Evolutionary conservation across 2,113 vertebrate species (phyloP).

Genomic region (Nesogale talazaci): DNA sequence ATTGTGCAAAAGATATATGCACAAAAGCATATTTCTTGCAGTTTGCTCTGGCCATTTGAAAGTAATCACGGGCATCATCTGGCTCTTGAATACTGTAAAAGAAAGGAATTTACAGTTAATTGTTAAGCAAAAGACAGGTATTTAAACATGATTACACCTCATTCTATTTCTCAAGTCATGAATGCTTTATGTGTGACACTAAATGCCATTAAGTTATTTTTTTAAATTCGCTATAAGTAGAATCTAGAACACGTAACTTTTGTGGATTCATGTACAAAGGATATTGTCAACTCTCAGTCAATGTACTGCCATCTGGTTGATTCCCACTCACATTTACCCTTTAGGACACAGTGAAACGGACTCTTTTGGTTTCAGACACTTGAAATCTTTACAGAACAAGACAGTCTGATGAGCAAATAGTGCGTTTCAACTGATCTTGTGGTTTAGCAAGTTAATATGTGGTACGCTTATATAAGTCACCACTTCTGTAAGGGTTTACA

Average conservation of each 20-base stretch:
- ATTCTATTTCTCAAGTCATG: constrained; percentile 33
- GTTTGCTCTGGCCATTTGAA: constrained; percentile 93
- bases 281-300: no score
- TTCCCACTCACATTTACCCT: no score
- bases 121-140: constrained; percentile 26
- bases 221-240: not conserved
- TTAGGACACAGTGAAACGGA: no score
- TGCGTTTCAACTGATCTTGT: no score
- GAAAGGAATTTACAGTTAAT: constrained; percentile 28
- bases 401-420: no score
- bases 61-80: constrained; percentile 95
- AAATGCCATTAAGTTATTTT: constrained; percentile 14
- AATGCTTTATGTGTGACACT: not conserved
- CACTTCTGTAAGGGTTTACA: no score
- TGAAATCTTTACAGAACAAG: no score
- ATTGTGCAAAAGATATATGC: constrained; percentile 95
- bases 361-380: no score
- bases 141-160: not conserved
- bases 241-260: constrained; percentile 15
- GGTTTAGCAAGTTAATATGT: no score
- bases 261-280: not conserved
- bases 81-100: constrained; percentile 89
- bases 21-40: constrained; percentile 97
- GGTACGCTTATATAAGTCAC: no score
- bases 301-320: no score